Conservation (phyloP, 2,113 vertebrate species). For the Hypanus sabinus region DNA sequence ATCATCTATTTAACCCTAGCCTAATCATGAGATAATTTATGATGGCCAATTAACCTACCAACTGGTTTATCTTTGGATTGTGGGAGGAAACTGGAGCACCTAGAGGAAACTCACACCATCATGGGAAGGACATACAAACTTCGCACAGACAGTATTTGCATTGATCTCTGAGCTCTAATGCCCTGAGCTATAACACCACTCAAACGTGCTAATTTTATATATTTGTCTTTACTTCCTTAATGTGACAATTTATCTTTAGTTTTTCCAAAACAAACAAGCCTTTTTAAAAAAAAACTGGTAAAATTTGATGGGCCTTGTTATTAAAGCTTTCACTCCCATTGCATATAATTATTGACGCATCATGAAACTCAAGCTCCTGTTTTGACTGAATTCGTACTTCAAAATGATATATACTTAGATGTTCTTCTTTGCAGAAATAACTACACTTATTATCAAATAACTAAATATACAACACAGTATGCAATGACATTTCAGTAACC, state of each 20-base stretch:
- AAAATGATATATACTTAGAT: neutral
- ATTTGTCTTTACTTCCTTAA: neutral
- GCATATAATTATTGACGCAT: neutral
- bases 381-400: neutral
- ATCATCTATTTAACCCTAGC: too few species aligned
- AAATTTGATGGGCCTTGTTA: neutral
- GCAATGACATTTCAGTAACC: neutral
- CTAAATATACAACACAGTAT: neutral
- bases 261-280: neutral
- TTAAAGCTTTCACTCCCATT: neutral
- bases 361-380: neutral
- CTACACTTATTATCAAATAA: neutral
- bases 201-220: neutral
- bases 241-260: neutral
- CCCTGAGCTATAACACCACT: too few species aligned
- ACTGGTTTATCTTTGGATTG: too few species aligned
- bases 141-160: too few species aligned
- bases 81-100: too few species aligned
- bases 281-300: neutral
- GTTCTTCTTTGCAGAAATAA: neutral
- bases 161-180: too few species aligned
- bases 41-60: too few species aligned
- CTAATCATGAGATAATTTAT: too few species aligned
- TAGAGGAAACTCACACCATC: too few species aligned
- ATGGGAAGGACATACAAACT: too few species aligned